phyloP scores from a whole-genome alignment of 53 echinoderm and acorn worm genomes.

The Antedon mediterranea region DNA sequence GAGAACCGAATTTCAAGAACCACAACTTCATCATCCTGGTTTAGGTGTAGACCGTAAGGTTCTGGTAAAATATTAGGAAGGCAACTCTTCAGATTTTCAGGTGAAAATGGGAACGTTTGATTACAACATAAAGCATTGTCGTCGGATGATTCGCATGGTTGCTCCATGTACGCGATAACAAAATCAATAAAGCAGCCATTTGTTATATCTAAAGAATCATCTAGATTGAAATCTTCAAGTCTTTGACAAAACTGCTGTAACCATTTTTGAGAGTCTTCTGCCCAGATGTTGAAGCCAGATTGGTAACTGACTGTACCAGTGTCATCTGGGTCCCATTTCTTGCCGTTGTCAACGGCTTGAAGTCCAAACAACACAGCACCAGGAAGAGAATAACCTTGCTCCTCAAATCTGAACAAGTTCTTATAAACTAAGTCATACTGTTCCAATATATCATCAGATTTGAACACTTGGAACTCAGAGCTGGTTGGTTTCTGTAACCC shows the following conservation, averaged over 20 bases:
- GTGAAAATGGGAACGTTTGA: conserved; percentile 28
- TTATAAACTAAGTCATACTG: conserved; percentile 25
- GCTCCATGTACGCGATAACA: conserved; percentile 11
- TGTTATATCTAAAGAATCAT: no score
- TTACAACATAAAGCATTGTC: conserved; percentile 18
- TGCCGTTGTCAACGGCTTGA: conserved; percentile 16
- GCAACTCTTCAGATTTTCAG: conserved; percentile 15
- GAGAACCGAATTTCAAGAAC: conserved; percentile 14
- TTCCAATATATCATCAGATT: conserved; percentile 13
- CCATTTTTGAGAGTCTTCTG: conserved; percentile 22
- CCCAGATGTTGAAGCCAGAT: conserved; percentile 16
- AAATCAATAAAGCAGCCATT: conserved; percentile 18
- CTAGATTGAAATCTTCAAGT: neutral
- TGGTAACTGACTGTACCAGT: conserved; percentile 9
- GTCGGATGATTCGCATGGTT: neutral
- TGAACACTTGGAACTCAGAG: conserved; percentile 17
- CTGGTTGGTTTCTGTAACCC: conserved; percentile 16
- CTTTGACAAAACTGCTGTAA: conserved; percentile 18
- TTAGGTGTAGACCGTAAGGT: conserved; percentile 12
- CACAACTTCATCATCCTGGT: conserved; percentile 11
- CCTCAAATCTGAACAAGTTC: conserved; percentile 9
- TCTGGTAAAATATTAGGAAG: neutral
- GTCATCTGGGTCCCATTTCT: conserved; percentile 26
- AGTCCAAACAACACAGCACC: conserved; percentile 21
- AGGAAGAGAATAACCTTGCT: neutral